Evolutionary conservation across 2,797 vertebrate species (phyloP).

Genomic region (Gymnodraco acuticeps): DNA sequence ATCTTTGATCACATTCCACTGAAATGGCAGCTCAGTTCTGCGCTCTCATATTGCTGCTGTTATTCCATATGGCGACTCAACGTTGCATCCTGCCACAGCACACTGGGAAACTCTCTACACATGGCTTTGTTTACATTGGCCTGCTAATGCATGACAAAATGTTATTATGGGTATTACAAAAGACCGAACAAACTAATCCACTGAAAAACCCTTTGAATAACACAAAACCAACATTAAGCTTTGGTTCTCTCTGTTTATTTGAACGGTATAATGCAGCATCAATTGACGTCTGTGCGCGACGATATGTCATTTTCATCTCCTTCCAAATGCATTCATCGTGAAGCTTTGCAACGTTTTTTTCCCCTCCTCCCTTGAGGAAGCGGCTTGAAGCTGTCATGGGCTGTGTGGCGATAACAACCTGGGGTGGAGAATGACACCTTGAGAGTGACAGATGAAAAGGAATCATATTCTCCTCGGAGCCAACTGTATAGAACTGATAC

Average conservation of each 20-base stretch:
- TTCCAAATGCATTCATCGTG: conserved; percentile 69
- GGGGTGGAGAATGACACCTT: conserved; percentile 92
- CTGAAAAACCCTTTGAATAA: conserved; percentile 62
- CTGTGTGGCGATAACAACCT: conserved; percentile 89
- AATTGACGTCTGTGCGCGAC: conserved; percentile 72
- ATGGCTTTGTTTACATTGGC: conserved; percentile 54
- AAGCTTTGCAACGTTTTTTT: conserved; percentile 71
- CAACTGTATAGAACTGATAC: conserved; percentile 92
- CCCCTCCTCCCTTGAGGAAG: conserved; percentile 73
- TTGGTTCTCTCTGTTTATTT: conserved; percentile 75
- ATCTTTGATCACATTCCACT: neutral
- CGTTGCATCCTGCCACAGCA: neutral
- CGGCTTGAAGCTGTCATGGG: conserved; percentile 90
- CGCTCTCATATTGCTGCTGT: neutral
- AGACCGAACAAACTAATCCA: conserved; percentile 77
- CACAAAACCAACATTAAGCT: conserved; percentile 65
- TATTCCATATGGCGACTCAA: neutral
- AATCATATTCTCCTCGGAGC: conserved; percentile 88
- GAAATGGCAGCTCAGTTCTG: neutral
- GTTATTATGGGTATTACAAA: conserved; percentile 55
- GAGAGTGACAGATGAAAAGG: conserved; percentile 91
- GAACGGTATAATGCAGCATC: conserved; percentile 64
- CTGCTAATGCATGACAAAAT: conserved; percentile 31
- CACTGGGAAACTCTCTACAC: neutral
- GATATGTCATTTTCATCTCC: conserved; percentile 77